Base-by-base conservation (phyloP, 2,113 vertebrate species). In the Neopipo cinnamomea region DNA sequence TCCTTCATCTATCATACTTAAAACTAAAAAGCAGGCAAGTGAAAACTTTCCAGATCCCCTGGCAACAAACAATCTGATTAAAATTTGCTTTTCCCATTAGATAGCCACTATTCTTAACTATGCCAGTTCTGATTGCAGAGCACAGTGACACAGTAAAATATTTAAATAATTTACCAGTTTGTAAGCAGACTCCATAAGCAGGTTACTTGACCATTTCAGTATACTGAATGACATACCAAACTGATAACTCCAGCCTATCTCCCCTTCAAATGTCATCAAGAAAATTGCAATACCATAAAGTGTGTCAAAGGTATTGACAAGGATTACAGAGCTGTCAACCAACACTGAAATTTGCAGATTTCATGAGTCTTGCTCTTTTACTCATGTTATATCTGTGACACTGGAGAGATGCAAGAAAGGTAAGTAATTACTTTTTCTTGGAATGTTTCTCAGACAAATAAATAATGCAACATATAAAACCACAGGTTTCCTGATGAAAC, bases 31-130 rank as follows among this genome's bases (percentile, higher is more conserved):
- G 52, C 31, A 93, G 63, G 71, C 46, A 93, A 96, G 56, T 70
- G 31, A 97, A 97, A 97, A 93, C 63, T 83, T 77, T 95, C 73
- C 90, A 97, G 90, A 93, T 93, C 63, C 80, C 65, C 18, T 92
- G 75, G 79, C 70, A 95, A 50, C 94, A 97, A 94, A 95, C 56
- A 95, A 20, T 37, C 30, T 63, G 78, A 53, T 68, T 70, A 91
- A 75, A 95, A 81, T 95, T 91, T 97, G 86, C 37, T 97, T 97
- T 97, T 94, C 65, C 39, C 61, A 78, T 97, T 92, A 91, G 53
- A 85, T 35, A 90, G 37, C 6, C 24, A 42, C 39, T 88, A 18
- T 30, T 71, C 30, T 84, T 91, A 82, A 78, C 88, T 63, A 65
- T 37, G 8, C 12, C 71, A 59, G 30, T 33, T 90, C 63, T 58